Evolutionary conservation across 2,888 invertebrate species (phyloP).

Genomic region (Syritta pipiens): DNA sequence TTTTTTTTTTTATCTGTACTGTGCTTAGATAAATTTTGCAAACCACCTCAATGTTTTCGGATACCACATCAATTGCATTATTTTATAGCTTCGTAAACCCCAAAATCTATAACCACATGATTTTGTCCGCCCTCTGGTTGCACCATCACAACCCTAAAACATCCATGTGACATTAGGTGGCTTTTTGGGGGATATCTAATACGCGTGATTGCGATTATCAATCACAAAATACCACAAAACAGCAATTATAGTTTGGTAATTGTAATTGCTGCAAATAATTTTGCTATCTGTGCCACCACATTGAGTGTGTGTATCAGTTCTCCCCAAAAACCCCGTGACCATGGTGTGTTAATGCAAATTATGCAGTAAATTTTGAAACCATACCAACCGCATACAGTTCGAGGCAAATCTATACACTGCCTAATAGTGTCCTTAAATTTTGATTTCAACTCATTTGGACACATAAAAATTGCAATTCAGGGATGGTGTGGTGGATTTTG

Average conservation of each 20-base stretch:
- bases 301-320: neutral
- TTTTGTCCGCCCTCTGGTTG: neutral
- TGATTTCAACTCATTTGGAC: constrained; percentile 13
- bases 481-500: neutral
- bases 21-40: constrained; percentile 16
- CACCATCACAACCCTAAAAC: neutral
- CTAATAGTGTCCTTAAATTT: constrained; percentile 43
- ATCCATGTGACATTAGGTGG: constrained; percentile 61
- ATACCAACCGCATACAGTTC: constrained; percentile 60
- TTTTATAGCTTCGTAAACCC: constrained; percentile 43
- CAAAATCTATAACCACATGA: constrained; percentile 61
- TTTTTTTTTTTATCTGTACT: neutral
- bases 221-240: constrained; percentile 69
- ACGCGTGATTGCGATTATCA: constrained; percentile 67
- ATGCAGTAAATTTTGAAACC: constrained; percentile 68
- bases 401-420: constrained; percentile 30
- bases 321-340: neutral
- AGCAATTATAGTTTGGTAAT: constrained; percentile 69
- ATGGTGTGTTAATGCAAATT: constrained; percentile 66
- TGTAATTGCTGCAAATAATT: constrained; percentile 68
- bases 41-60: constrained; percentile 20
- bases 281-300: constrained; percentile 44
- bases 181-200: constrained; percentile 61
- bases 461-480: neutral
- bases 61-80: constrained; percentile 52